Base-by-base conservation (phyloP, 1,140 invertebrate genomes). In the Zaprionus gabonicus region DNA sequence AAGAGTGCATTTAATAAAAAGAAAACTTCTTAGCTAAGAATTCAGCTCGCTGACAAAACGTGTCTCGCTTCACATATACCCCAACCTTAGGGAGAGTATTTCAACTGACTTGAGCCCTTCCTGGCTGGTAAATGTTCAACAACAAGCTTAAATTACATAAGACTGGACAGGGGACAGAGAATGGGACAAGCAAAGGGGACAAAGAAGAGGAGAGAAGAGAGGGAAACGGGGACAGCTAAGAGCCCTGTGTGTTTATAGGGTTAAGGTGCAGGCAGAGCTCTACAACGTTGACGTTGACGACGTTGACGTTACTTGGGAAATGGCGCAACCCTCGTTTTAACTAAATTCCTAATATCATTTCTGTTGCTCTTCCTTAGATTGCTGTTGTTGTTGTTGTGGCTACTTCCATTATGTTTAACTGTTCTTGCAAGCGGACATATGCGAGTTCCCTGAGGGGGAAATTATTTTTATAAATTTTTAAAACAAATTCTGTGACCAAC, bases 311-410 rank as follows among this genome's bases (percentile, higher is more conserved):
- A 58, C 73, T 72, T 66, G 73, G 73, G 73, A 70, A 76, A 76
- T 73, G 62, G 65, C 70, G 70, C 78, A 80, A 80, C 78, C 78
- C 78, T 80, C 78, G 70, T 78, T 80, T 80, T 74, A 80, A 80
- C 75, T 80, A 78, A 80, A 80, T 78, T 80, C 71, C 70, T 80
- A 80, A 80, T 80, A 70, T 80, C 62, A 80, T 80, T 80, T 80
- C 44, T 59, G 23, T 79, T 66, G 62, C 51, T 71, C 41, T 71
- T 76, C 20, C 59, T 69, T 46, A 67, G 63, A 20, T 20, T 20
- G 34, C 44, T 59, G 28, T 49, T 62, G 15, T 28, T 68, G 25
- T 56, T 51, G 15, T 60, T 60, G 51, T 55, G 56, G 34, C 44
- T 57, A 38, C 25, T 59, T 7, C 31, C 65, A 70, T 63, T 75